Evolutionary conservation across 2,888 invertebrate species (phyloP), one percentile per base, ranked within the genome.

Genomic region (Drosophila borealis): DNA sequence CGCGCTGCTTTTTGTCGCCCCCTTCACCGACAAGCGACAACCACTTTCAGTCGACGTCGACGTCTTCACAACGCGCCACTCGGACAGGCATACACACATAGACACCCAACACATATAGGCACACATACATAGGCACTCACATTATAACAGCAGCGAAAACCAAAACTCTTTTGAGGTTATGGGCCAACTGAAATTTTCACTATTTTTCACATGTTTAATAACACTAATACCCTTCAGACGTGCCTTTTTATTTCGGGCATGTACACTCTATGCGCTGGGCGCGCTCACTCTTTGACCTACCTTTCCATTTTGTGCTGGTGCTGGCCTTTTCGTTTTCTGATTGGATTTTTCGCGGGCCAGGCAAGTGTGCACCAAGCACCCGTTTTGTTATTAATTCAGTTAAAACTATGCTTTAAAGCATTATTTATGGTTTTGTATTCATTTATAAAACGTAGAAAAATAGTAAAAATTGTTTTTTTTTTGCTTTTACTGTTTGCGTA

Each of bases 241-340:
- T 33, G 36, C 44, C 48, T 59, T 49, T 70, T 69, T 48, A 63
- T 70, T 66, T 68, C 14, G 55, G 66, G 69, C 39, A 70, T 66
- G 46, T 67, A 66, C 71, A 74, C 82, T 80, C 73, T 81, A 72
- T 81, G 76, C 75, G 78, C 54, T 63, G 69, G 60, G 65, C 74
- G 75, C 76, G 74, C 83, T 84, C 76, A 74, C 84, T 88, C 90
- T 90, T 91, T 91, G 91, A 91, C 92, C 92, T 91, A 92, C 91
- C 91, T 90, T 91, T 90, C 90, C 88, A 84, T 86, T 89, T 89
- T 91, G 89, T 85, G 81, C 82, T 83, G 84, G 80, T 81, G 73
- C 68, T 81, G 81, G 81, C 81, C 84, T 89, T 85, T 73, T 68
- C 70, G 77, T 80, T 74, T 73, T 73, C 78, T 73, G 71, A 69